Base-by-base conservation (phyloP, 2,888 invertebrate species). In the Harpagoxenus sublaevis region DNA sequence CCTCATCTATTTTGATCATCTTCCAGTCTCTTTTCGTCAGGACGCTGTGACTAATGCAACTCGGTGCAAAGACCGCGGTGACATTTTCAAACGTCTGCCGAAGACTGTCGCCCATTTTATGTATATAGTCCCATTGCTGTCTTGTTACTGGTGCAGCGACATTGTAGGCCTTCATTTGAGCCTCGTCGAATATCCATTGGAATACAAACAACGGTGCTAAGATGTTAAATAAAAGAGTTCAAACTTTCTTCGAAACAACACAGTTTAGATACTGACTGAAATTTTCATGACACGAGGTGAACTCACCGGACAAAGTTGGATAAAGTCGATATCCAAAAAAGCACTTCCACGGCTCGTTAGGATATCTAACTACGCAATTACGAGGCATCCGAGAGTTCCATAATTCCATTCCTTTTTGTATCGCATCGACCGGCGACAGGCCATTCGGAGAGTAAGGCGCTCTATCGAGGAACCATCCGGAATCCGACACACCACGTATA, bases 181-280 rank as follows among this genome's bases (percentile, higher is more conserved):
- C 99, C 93, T 99, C 98, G 94, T 99, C 99, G 94, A 98, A 99
- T 73, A 99, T 96, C 97, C 98, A 99, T 96, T 99, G 99, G 94
- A 99, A 98, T 39, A 99, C 97, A 94, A 99, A 99, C 42, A 99
- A 96, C 0, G 99, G 98, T 74, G 98, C 99, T 97, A 95, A 62
- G 95, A 93, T 78, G 73, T 79, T 35, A 82, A 51, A 42, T n/a
- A 51, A 82, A 51, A 81, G 23, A 42, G 81, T 84, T 75, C 45
- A 60, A 84, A 68, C 60, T 66, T 73, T 78, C 57, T 57, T 63
- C 51, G 12, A 55, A 28, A 68, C 28, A 60, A 86, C 31, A 39
- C 12, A 39, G 6, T 39, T 55, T 45, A 51, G 53, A 83, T 42
- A 15, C 8, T 71, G 0, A n/a, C 10, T 23, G 31, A 77, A 51